phyloP scores from a whole-genome alignment of 2,113 vertebrate genomes.

The Corythoichthys intestinalis region DNA sequence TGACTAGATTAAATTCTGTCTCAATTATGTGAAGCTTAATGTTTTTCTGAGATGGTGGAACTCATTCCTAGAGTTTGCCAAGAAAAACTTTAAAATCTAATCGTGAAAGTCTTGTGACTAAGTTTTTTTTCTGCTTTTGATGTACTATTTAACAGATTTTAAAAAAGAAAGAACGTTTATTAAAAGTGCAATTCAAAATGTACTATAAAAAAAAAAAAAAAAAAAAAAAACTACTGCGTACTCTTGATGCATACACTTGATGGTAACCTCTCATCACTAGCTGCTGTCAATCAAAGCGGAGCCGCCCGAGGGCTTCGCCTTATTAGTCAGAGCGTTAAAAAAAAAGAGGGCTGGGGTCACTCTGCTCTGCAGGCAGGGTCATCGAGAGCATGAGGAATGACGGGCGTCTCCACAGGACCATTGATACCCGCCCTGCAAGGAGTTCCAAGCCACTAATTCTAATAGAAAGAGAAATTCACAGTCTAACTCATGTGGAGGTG shows the following conservation, averaged over 20 bases:
- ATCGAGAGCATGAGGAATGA: constrained; percentile 46
- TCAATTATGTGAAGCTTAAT: not conserved
- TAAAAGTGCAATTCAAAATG: not conserved
- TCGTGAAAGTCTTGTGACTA: not conserved
- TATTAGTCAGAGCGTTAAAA: constrained; percentile 39
- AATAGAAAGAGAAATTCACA: constrained; percentile 12
- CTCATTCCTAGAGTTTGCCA: not conserved
- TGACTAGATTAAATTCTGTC: not conserved
- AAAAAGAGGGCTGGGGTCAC: constrained; percentile 27
- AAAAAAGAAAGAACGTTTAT: not conserved
- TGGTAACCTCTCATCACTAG: constrained; percentile 26
- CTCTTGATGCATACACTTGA: constrained; percentile 27
- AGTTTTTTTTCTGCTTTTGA: not conserved
- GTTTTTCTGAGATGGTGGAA: not conserved
- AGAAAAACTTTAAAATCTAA: not conserved
- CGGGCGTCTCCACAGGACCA: constrained; percentile 43
- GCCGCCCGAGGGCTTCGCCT: constrained; percentile 38
- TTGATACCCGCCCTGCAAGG: constrained; percentile 17
- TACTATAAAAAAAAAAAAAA: not conserved
- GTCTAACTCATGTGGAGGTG: constrained; percentile 25
- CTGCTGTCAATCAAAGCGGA: constrained; percentile 46
- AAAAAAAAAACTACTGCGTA: constrained; percentile 1
- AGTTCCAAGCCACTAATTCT: not conserved
- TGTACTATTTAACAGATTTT: not conserved
- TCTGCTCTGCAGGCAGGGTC: constrained; percentile 47